Conservation (phyloP, 2,888 invertebrate species). For the Pseudococcus jackbeardsleyi region DNA sequence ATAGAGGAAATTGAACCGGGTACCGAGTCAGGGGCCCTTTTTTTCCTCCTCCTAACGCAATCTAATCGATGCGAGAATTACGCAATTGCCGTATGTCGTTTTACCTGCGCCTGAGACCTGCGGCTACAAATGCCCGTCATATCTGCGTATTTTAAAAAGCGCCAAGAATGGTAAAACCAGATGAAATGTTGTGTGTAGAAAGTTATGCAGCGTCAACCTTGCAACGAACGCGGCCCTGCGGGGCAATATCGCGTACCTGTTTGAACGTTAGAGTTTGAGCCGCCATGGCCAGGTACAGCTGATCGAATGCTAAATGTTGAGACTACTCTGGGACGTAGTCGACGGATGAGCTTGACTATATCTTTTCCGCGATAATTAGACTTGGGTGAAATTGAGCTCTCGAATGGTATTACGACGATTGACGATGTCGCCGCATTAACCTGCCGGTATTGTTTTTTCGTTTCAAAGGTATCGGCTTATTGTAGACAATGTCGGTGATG, state of each 20-base stretch:
- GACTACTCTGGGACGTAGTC: neutral
- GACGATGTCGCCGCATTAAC: neutral
- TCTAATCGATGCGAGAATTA: conserved; percentile 19
- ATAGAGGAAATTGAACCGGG: neutral
- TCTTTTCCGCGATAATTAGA: conserved; percentile 4
- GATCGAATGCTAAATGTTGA: neutral
- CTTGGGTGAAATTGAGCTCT: conserved; percentile 14
- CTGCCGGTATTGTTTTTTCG: neutral
- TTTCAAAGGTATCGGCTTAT: neutral
- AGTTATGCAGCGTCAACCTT: conserved; percentile 32
- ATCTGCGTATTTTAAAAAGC: conserved; percentile 16
- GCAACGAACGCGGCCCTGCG: conserved; percentile 37
- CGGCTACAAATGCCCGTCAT: conserved; percentile 29
- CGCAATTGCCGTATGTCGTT: conserved; percentile 34
- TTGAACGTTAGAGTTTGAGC: neutral
- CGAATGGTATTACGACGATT: neutral
- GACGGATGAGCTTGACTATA: neutral
- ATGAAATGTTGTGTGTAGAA: conserved; percentile 38
- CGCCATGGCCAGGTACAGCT: neutral
- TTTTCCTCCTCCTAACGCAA: neutral
- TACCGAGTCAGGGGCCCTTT: neutral
- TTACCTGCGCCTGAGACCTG: too few relatives aligned
- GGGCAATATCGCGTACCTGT: conserved; percentile 41
- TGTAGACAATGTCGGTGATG: neutral
- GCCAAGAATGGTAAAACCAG: conserved; percentile 38